Conservation (phyloP, 2,888 invertebrate genomes). For the Acholoe squamosa region DNA sequence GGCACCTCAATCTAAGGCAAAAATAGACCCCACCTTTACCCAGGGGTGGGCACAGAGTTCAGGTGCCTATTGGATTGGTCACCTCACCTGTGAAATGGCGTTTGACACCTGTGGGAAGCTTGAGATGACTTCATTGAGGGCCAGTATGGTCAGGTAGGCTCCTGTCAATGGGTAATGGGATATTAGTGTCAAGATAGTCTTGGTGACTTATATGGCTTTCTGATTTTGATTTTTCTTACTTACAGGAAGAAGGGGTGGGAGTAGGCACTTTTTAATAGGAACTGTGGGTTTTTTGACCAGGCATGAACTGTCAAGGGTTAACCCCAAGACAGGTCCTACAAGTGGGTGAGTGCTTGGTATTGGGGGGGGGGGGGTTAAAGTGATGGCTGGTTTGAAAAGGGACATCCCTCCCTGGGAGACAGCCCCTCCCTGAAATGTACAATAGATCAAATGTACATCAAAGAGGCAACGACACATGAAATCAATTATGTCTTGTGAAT, state of each 20-base stretch:
- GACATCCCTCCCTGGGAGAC: not conserved
- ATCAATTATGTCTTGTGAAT: constrained; percentile 38
- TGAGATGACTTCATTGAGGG: constrained; percentile 15
- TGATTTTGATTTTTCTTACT: constrained; percentile 31
- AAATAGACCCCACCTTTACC: not conserved
- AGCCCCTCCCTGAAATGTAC: constrained; percentile 31
- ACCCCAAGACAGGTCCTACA: not conserved
- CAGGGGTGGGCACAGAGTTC: not conserved
- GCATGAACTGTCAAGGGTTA: not conserved
- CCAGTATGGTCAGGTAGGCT: not conserved
- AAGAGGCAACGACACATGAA: constrained; percentile 35
- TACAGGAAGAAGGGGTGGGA: too few species aligned
- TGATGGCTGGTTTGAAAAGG: not conserved
- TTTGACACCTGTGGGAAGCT: not conserved
- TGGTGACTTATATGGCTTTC: constrained; percentile 49
- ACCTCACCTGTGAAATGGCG: constrained; percentile 14
- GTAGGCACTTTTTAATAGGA: constrained; percentile 8
- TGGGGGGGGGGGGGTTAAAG: not conserved
- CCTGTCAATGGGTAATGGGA: not conserved
- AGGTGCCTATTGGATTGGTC: not conserved
- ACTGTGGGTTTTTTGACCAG: constrained; percentile 36
- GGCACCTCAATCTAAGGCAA: not conserved
- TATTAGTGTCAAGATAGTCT: constrained; percentile 38
- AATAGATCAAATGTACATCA: constrained; percentile 37
- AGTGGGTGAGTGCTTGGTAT: not conserved